Evolutionary conservation across 53 echinoderm and acorn worm species (phyloP), one percentile per base, ranked within the genome.

Genomic region (Temnopleurus reevesii): DNA sequence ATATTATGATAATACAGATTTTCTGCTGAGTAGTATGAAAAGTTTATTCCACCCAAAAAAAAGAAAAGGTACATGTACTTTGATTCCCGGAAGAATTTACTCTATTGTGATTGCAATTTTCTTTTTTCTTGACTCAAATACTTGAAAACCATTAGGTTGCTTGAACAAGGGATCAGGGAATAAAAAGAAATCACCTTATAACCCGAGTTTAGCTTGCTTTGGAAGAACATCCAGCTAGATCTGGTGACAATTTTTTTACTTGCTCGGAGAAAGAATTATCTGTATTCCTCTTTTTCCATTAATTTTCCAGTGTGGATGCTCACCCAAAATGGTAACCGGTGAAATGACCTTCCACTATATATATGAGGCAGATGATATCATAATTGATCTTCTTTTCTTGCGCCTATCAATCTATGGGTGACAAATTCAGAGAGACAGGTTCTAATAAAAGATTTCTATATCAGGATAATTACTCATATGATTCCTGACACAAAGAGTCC

Each of bases 401-500:
- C 15, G 19, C 71, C 21, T n/a, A 36, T 71, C 41, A 43, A 71
- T 41, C 41, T 4, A n/a, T 41, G 19, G n/a, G 41, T 71, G 71
- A 19, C 38, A 71, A 71, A 71, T 41, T 71, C 41, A 71, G 7
- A 36, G 10, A 41, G 63, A 63, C 63, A 63, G 63, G 33, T 71
- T 71, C 71, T 71, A 71, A 71, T 71, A 71, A 71, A 71, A 71
- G 71, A 71, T 71, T 38, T 41, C 71, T 71, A 71, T 71, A 38
- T n/a, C 21, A 41, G 41, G 36, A 71, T 71, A 41, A 71, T 71
- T 71, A 43, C 43, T 71, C 71, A 38, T 71, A 38, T 38, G 30
- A 31, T 33, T 63, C 5, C n/a, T 71, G 43, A 13, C 21, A 41
- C 10, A 71, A 38, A 63, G 30, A 63, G 63, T 23, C 18, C 41